Evolutionary conservation across 2,888 invertebrate genomes (phyloP).

Genomic region (Troides helena): DNA sequence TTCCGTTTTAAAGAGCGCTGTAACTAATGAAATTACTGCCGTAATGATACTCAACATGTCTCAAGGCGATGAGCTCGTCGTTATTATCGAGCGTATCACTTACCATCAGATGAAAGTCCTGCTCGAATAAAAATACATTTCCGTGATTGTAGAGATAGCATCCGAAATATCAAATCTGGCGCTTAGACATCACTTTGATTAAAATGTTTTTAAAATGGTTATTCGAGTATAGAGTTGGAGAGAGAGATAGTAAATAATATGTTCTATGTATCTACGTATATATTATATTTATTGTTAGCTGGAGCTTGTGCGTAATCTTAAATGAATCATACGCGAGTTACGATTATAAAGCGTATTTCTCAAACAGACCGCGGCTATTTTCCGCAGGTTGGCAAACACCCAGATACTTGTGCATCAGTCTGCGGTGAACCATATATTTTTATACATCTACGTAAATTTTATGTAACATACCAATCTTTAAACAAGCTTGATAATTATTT

Average conservation of each 20-base stretch:
- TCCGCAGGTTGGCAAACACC: conserved; percentile 54
- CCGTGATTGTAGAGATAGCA: no score
- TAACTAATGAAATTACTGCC: no score
- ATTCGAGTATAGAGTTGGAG: neutral
- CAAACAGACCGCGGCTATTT: conserved; percentile 40
- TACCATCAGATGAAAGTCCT: no score
- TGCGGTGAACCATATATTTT: conserved; percentile 38
- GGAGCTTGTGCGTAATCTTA: conserved; percentile 3
- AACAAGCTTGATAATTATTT: neutral
- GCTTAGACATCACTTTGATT: no score
- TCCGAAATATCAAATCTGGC: no score
- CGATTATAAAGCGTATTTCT: conserved; percentile 9
- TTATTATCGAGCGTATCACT: no score
- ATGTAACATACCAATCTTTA: neutral
- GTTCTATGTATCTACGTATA: neutral
- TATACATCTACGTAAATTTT: conserved; percentile 33
- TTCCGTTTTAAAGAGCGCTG: no score
- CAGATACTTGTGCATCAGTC: conserved; percentile 44
- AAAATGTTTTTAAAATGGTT: no score
- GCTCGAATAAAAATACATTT: no score
- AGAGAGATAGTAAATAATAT: neutral
- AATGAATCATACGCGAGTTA: conserved; percentile 10
- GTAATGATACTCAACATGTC: no score
- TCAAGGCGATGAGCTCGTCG: no score
- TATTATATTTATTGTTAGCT: neutral